Conservation (phyloP, 2,797 vertebrate genomes). For the Tenualosa thibaudeaui region DNA sequence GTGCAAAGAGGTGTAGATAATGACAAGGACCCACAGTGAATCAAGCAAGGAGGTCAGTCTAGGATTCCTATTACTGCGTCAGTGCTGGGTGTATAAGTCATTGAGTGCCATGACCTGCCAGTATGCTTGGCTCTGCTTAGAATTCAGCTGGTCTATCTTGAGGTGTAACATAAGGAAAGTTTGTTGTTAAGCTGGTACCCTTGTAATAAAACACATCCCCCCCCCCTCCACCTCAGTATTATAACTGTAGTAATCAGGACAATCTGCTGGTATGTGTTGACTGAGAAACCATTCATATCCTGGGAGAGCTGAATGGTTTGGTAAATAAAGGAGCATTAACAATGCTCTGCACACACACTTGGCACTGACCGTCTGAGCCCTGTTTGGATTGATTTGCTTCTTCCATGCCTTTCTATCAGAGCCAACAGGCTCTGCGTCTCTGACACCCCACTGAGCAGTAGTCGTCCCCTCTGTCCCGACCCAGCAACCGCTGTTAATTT, state of each 20-base stretch:
- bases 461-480: slow-evolving; percentile 10
- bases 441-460: slow-evolving; percentile 2
- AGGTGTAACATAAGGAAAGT: not conserved
- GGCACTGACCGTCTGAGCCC: slow-evolving; percentile 10
- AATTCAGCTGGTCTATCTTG: not conserved
- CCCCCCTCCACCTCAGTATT: not conserved
- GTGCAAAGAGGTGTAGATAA: not conserved
- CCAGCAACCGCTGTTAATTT: slow-evolving; percentile 50
- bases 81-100: not conserved
- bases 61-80: not conserved
- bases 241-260: not conserved
- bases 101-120: not conserved
- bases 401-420: slow-evolving; percentile 23
- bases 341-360: slow-evolving; percentile 19
- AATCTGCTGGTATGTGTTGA: not conserved
- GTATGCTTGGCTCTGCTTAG: not conserved
- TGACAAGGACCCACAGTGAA: not conserved
- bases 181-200: not conserved
- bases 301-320: not conserved
- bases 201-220: not conserved
- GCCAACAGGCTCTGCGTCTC: slow-evolving; percentile 2
- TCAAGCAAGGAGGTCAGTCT: not conserved
- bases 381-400: slow-evolving; percentile 22
- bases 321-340: slow-evolving; percentile 4
- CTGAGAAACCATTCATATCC: not conserved